phyloP scores from a whole-genome alignment of 2,888 invertebrate species.

The Autographa gamma region DNA sequence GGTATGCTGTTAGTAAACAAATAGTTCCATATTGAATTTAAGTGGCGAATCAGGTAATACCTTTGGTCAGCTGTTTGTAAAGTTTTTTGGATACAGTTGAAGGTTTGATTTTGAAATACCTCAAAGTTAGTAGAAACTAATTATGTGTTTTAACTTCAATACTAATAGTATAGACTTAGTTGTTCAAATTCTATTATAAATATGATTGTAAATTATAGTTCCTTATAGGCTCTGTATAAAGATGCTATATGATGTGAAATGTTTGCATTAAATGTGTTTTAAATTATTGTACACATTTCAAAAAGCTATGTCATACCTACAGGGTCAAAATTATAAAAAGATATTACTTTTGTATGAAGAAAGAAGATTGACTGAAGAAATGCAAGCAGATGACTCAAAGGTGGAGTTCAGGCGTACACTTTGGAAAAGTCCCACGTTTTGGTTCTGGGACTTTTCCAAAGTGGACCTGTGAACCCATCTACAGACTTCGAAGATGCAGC shows the following conservation, averaged over 20 bases:
- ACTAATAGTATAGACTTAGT: too few relatives aligned
- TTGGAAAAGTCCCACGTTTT: background rate
- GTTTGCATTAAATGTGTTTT: too few relatives aligned
- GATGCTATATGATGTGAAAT: too few relatives aligned
- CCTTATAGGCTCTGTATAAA: too few relatives aligned
- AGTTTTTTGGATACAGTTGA: background rate
- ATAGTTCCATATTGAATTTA: constrained; percentile 40
- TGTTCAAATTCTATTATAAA: too few relatives aligned
- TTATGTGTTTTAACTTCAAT: background rate
- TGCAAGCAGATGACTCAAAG: background rate
- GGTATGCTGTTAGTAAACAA: constrained; percentile 51
- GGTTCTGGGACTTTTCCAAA: background rate
- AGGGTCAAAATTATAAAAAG: too few relatives aligned
- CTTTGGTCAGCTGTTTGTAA: constrained; percentile 6
- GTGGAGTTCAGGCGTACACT: constrained; percentile 4
- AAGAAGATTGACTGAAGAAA: background rate
- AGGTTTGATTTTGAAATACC: background rate
- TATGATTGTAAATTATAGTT: too few relatives aligned
- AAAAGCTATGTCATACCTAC: too few relatives aligned
- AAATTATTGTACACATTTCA: too few relatives aligned
- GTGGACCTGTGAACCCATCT: background rate
- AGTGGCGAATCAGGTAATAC: constrained; percentile 7
- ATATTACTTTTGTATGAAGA: background rate
- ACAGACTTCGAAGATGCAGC: background rate
- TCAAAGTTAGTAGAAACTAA: background rate